Base-by-base conservation (phyloP, 1,140 invertebrate species). In the Trichoplusia ni region DNA sequence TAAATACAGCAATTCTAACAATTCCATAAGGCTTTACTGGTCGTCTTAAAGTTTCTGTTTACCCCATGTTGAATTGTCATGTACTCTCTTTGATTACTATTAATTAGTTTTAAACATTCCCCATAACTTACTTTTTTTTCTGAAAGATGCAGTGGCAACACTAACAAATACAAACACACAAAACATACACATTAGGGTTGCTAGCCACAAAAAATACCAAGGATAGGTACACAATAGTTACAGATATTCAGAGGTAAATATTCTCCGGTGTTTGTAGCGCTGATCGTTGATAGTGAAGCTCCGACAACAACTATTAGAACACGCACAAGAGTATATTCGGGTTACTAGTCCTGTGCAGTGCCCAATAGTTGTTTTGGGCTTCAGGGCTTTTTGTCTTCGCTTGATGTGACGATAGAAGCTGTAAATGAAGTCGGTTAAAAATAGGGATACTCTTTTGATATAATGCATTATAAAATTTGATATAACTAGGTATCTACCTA, bases 251-350 rank as follows among this genome's bases (percentile, higher is more conserved):
- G 4, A 27, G 4, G 14, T 18, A 18, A 13, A 38, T 11, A 14
- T 38, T 13, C 37, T 13, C 16, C n/a, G n/a, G 37, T 53, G 29
- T 5, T 6, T 6, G 18, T 16, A 8, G 38, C 25, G 54, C 33
- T 40, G 38, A 25, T 40, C 42, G 86, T 71, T 37, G 86, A 82
- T 70, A 69, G 73, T 84, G 87, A 90, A 90, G 83, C 82, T 79
- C 81, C 86, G 84, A 82, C 84, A 90, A 90, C 83, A 88, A 90
- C 85, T 85, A 86, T 90, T 90, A 82, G 87, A 88, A 90, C 87
- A 90, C 87, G 87, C 87, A 90, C 87, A 90, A 90, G 87, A 90
- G 85, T 87, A 88, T 88, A 79, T 65, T 61, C 59, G 37, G 46
- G 49, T 84, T 71, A 87, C 84, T 87, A 86, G 80, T 89, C 85